These are phyloP conservation scores for Embidobia sp. DNA, from an alignment of 2,888 invertebrate genomes.

Conservation along the genomic window DNA sequence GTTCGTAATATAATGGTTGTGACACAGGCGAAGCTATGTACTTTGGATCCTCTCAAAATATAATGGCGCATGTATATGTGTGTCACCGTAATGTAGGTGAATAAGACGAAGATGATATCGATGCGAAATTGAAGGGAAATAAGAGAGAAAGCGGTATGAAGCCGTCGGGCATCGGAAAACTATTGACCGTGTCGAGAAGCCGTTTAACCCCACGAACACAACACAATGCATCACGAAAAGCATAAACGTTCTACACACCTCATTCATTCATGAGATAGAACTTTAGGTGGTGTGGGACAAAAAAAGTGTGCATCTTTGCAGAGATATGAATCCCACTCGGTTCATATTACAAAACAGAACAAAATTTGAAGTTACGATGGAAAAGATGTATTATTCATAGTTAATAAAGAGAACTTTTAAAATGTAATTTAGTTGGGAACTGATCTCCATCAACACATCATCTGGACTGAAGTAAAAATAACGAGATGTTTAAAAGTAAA, in stretches of 20 bases:
- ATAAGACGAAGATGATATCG: constrained; percentile 55
- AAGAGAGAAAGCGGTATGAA: constrained; percentile 60
- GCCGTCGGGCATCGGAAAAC: constrained; percentile 74
- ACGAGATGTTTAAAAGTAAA: no score
- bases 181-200: constrained; percentile 77
- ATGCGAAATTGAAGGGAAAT: constrained; percentile 41
- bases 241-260: constrained; percentile 73
- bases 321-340: no score
- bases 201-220: constrained; percentile 73
- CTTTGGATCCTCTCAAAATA: constrained; percentile 66
- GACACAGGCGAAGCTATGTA: constrained; percentile 39
- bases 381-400: background rate
- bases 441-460: no score
- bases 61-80: constrained; percentile 66
- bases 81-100: constrained; percentile 60
- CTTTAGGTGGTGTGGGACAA: constrained; percentile 67
- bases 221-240: constrained; percentile 71
- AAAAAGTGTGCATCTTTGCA: no score
- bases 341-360: no score
- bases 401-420: no score
- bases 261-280: constrained; percentile 75
- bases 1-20: no score
- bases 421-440: no score
- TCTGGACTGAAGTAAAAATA: no score
- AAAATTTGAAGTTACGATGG: no score